These are phyloP conservation scores for Elymnias hypermnestra DNA, from an alignment of 1,140 invertebrate species.

Conservation along the genomic window DNA sequence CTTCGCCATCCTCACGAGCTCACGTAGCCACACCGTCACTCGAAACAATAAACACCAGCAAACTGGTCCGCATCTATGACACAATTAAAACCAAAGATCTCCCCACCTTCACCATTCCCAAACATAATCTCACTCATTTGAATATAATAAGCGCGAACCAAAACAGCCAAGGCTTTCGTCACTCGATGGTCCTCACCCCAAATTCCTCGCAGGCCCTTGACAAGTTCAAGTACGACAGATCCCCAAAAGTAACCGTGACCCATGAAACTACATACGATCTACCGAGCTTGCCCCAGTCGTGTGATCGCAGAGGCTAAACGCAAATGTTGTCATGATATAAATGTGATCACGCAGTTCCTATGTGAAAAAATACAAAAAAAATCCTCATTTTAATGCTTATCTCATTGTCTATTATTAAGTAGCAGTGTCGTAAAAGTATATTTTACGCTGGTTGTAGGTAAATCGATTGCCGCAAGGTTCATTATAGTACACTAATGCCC, in stretches of 20 bases:
- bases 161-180: slow-evolving; percentile 24
- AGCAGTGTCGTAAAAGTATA: neutral
- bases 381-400: neutral
- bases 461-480: no score
- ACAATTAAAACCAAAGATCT: slow-evolving; percentile 51
- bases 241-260: slow-evolving; percentile 44
- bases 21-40: slow-evolving; percentile 23
- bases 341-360: slow-evolving; percentile 48
- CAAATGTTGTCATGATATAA: slow-evolving; percentile 5
- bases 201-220: slow-evolving; percentile 35
- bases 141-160: slow-evolving; percentile 41
- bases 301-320: slow-evolving; percentile 27
- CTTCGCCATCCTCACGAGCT: slow-evolving; percentile 36
- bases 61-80: slow-evolving; percentile 65
- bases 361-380: slow-evolving; percentile 17
- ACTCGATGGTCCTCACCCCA: slow-evolving; percentile 35
- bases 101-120: slow-evolving; percentile 53
- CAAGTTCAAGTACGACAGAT: slow-evolving; percentile 41
- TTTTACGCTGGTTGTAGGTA: no score
- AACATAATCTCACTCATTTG: slow-evolving; percentile 48
- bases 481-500: no score
- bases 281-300: slow-evolving; percentile 18
- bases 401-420: neutral
- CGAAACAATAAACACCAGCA: slow-evolving; percentile 48
- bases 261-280: slow-evolving; percentile 32